These are phyloP conservation scores for Forficula auricularia DNA, from an alignment of 1,140 invertebrate species.

Conservation along the genomic window DNA sequence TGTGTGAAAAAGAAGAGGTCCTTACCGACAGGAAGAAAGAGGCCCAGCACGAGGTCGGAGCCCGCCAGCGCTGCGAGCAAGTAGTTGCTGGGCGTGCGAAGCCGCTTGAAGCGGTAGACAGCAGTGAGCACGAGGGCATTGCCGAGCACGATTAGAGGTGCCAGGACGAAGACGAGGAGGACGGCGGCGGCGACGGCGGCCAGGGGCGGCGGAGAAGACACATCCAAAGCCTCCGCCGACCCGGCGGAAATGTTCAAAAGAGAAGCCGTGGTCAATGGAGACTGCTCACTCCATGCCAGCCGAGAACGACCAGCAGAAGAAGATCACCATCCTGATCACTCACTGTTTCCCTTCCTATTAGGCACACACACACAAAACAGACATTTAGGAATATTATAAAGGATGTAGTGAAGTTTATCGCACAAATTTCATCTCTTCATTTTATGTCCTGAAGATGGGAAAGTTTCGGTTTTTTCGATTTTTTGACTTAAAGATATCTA, in stretches of 20 bases:
- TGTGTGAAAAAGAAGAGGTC: no score
- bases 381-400: no score
- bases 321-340: no score
- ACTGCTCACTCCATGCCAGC: neutral
- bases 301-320: no score
- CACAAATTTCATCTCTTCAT: no score
- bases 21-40: constrained; percentile 44
- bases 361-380: no score
- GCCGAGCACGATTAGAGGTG: constrained; percentile 34
- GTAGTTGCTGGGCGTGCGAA: constrained; percentile 48
- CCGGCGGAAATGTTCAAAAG: neutral
- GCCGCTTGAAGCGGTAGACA: constrained; percentile 38
- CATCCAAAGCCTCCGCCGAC: neutral
- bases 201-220: constrained; percentile 12
- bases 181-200: constrained; percentile 30
- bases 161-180: constrained; percentile 34
- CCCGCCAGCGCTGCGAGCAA: constrained; percentile 54
- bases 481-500: no score
- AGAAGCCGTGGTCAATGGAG: neutral
- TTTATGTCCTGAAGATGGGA: no score
- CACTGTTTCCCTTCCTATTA: no score
- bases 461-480: no score
- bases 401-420: no score
- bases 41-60: constrained; percentile 52
- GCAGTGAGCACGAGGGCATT: constrained; percentile 38